Evolutionary conservation across 2,113 vertebrate genomes (phyloP).

Genomic region (Callospermophilus lateralis): DNA sequence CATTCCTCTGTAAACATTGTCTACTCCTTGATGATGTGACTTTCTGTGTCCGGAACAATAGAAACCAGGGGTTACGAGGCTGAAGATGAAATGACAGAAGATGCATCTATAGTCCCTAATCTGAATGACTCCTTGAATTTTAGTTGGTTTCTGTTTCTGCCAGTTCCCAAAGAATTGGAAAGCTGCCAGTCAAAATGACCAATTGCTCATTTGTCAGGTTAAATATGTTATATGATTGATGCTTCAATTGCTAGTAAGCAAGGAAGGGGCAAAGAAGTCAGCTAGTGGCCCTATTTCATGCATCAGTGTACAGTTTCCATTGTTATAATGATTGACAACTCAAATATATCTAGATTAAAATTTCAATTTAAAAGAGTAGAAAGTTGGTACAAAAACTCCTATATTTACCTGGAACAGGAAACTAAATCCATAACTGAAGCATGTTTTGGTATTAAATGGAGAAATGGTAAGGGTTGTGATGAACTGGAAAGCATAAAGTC

Average conservation of each 20-base stretch:
- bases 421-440: neutral
- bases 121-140: neutral
- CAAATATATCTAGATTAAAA: slow-evolving; percentile 63
- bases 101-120: neutral
- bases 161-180: neutral
- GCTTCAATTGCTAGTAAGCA: slow-evolving; percentile 47
- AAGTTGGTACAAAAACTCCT: neutral
- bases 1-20: accelerated
- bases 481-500: neutral
- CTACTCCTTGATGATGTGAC: neutral
- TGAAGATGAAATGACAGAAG: neutral
- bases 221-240: slow-evolving; percentile 56
- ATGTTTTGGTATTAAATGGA: neutral
- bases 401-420: slow-evolving; percentile 8
- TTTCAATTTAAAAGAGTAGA: slow-evolving; percentile 35
- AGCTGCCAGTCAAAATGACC: slow-evolving; percentile 50
- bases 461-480: neutral
- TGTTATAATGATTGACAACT: slow-evolving; percentile 34
- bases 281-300: neutral
- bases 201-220: slow-evolving; percentile 42
- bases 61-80: neutral
- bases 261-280: neutral
- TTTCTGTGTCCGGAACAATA: neutral
- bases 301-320: neutral
- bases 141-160: neutral